Evolutionary conservation across 2,888 invertebrate genomes (phyloP).

Genomic region (Scaptomyza polygonia): DNA sequence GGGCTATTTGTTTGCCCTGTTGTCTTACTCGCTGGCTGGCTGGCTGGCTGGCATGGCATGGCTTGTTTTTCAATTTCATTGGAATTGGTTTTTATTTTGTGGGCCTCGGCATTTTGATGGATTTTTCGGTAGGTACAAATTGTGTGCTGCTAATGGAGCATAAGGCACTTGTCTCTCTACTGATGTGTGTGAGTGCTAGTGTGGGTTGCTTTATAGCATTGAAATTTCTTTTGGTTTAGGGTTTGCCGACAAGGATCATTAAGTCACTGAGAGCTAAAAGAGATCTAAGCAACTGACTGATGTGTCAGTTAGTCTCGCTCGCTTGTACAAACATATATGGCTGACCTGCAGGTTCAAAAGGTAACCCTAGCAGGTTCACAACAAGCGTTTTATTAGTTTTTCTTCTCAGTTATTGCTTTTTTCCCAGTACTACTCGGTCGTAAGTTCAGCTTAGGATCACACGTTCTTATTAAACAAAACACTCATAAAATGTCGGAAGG

Average conservation of each 20-base stretch:
- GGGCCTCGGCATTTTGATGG: conserved; percentile 62
- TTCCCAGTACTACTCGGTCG: conserved; percentile 12
- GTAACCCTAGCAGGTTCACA: conserved; percentile 26
- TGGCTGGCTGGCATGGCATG: conserved; percentile 51
- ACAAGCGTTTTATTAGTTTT: conserved; percentile 9
- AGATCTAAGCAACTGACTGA: conserved; percentile 20
- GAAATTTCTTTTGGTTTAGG: conserved; percentile 16
- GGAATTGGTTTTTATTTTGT: conserved; percentile 75
- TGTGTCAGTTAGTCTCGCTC: conserved; percentile 11
- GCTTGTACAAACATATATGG: not conserved
- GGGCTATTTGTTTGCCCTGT: conserved; percentile 48
- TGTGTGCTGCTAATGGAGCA: conserved; percentile 70
- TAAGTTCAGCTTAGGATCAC: conserved; percentile 7
- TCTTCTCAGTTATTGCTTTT: not conserved
- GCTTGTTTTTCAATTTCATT: conserved; percentile 67
- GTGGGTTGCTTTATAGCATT: conserved; percentile 35
- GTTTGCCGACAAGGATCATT: conserved; percentile 64
- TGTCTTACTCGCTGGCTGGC: conserved; percentile 7
- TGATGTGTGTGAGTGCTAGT: conserved; percentile 17
- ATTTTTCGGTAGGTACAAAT: conserved; percentile 74
- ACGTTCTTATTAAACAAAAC: not conserved
- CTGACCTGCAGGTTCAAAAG: conserved; percentile 25
- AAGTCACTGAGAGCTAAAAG: conserved; percentile 25
- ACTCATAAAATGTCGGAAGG: conserved; percentile 2
- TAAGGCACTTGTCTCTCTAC: conserved; percentile 48